A percentile compares a stretch with the other conserved stretches of the same genome.
Conservation (phyloP, 2,888 invertebrate genomes). For the Drosophila leonis region DNA sequence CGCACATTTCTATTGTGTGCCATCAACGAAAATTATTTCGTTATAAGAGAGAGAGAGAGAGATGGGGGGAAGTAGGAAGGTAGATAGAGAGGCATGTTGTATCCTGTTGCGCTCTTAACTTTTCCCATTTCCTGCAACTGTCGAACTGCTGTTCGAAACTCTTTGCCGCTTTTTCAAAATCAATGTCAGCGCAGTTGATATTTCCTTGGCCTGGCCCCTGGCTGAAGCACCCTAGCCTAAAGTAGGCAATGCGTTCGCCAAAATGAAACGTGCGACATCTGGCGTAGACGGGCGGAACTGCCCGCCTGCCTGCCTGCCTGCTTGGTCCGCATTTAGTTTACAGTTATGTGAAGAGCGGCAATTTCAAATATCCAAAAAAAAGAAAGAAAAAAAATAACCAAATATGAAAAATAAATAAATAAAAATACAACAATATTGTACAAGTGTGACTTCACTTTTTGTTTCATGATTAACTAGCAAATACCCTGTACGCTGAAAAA, state of each 20-base stretch:
- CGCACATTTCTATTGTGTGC: conserved; percentile 28
- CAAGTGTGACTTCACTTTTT: conserved; percentile 10
- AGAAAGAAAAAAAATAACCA: conserved; percentile 7
- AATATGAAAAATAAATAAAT: conserved; percentile 4
- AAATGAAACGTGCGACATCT: conserved; percentile 69
- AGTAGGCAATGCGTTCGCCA: conserved; percentile 33
- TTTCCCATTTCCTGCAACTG: conserved; percentile 70
- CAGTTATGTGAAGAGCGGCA: conserved; percentile 73
- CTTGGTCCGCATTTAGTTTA: conserved; percentile 48
- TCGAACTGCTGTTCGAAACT: conserved; percentile 29
- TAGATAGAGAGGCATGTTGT: background rate
- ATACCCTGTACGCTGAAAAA: conserved; percentile 20
- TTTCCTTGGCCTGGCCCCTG: conserved; percentile 60
- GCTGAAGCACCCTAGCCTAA: background rate
- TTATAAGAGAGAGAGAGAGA: too few species aligned
- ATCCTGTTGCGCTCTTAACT: conserved; percentile 70
- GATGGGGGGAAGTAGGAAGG: background rate
- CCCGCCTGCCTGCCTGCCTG: conserved; percentile 2
- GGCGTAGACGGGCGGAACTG: conserved; percentile 40
- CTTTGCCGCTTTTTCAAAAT: conserved; percentile 37
- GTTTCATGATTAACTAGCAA: background rate
- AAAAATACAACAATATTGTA: conserved; percentile 19
- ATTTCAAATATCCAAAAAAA: conserved; percentile 64
- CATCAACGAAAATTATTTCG: conserved; percentile 23
- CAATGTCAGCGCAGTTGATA: conserved; percentile 56